Evolutionary conservation across 2,888 invertebrate species (phyloP).

Genomic region (Chaetogeoica ovagalla): DNA sequence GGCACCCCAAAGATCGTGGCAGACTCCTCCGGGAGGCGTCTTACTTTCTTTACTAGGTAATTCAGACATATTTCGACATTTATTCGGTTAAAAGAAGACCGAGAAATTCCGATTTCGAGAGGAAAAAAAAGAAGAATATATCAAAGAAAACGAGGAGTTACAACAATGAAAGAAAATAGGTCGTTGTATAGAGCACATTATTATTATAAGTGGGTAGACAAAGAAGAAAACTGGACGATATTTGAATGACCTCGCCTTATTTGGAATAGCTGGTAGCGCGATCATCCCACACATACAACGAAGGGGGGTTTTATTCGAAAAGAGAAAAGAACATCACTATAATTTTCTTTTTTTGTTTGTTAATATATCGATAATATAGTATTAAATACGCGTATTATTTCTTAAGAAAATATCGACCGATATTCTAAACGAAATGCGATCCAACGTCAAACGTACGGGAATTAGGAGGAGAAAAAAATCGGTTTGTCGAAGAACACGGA

Average conservation of each 20-base stretch:
- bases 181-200: background rate
- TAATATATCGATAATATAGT: background rate
- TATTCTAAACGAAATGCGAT: background rate
- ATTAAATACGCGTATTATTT: background rate
- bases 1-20: conserved; percentile 59
- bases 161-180: conserved; percentile 3
- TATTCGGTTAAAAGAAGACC: background rate
- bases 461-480: background rate
- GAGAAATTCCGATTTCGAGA: background rate
- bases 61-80: conserved; percentile 31
- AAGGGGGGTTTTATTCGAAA: background rate
- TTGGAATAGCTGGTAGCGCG: conserved; percentile 33
- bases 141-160: background rate
- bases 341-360: background rate
- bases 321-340: background rate
- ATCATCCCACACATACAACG: conserved; percentile 39
- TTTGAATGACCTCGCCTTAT: conserved; percentile 52
- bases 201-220: conserved; percentile 23
- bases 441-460: background rate
- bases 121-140: too few relatives aligned
- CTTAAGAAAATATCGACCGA: too few relatives aligned
- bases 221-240: conserved; percentile 47
- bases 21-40: conserved; percentile 59
- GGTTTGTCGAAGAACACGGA: background rate
- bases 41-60: conserved; percentile 43